Percentiles rank a stretch among this genome's conserved stretches.
Conservation (phyloP, 2,113 vertebrate genomes). For the Dasyornis broadbenti region DNA sequence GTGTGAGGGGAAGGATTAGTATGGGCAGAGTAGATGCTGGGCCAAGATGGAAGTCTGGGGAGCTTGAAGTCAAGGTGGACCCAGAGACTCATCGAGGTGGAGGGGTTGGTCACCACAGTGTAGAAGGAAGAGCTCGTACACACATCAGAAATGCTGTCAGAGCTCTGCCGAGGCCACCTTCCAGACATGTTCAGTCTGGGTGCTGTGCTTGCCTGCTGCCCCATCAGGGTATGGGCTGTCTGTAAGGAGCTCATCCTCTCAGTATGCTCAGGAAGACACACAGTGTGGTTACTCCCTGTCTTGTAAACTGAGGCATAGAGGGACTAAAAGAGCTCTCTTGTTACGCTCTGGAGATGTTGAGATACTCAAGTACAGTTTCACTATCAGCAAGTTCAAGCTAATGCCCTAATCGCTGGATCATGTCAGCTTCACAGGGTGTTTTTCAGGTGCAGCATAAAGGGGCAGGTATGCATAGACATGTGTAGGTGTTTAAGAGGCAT, state of each 20-base stretch:
- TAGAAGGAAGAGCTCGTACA: background rate
- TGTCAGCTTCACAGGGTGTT: background rate
- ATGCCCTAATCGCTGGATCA: background rate
- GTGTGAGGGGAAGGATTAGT: background rate
- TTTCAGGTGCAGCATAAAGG: background rate
- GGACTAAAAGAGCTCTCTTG: background rate
- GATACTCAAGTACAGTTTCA: background rate
- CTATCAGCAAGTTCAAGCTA: background rate
- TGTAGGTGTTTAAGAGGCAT: background rate
- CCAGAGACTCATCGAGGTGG: fast-evolving
- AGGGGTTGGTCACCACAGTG: background rate
- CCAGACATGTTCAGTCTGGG: background rate
- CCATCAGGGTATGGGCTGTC: background rate
- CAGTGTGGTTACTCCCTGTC: background rate
- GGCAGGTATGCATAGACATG: fast-evolving
- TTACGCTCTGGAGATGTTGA: background rate
- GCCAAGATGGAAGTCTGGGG: background rate
- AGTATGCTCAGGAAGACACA: background rate
- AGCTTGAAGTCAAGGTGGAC: background rate
- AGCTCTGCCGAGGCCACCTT: background rate
- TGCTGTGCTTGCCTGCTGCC: fast-evolving
- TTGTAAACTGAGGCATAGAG: background rate
- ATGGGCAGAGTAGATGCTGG: background rate
- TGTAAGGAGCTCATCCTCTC: background rate
- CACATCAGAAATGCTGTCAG: fast-evolving